These are phyloP conservation scores for Battus philenor DNA, from an alignment of 1,140 invertebrate genomes.

Conservation along the genomic window DNA sequence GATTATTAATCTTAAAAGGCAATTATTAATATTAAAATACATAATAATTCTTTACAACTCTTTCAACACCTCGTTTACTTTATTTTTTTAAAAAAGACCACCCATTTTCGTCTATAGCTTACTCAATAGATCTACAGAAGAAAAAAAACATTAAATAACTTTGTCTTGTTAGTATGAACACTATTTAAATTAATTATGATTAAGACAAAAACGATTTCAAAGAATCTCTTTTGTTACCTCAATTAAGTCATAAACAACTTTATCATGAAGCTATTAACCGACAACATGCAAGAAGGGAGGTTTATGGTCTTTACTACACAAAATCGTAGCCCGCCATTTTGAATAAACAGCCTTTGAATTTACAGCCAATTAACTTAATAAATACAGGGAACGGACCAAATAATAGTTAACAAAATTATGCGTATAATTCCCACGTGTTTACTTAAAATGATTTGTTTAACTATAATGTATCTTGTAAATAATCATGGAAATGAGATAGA, in stretches of 20 bases:
- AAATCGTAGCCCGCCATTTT: constrained; percentile 59
- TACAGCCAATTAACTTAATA: constrained; percentile 69
- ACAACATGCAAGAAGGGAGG: constrained; percentile 56
- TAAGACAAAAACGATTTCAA: constrained; percentile 44
- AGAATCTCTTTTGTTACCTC: constrained; percentile 51
- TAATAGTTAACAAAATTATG: constrained; percentile 24
- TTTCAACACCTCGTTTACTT: too few species aligned
- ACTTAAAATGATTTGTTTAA: too few species aligned
- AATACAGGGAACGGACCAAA: constrained; percentile 45
- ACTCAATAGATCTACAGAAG: too few species aligned
- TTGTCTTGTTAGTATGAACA: constrained; percentile 47
- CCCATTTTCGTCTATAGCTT: background rate
- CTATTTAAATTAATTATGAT: constrained; percentile 65
- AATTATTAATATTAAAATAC: too few species aligned
- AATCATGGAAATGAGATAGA: too few species aligned
- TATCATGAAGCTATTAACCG: constrained; percentile 65
- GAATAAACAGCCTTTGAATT: constrained; percentile 57
- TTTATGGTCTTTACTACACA: constrained; percentile 71
- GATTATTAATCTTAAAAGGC: too few species aligned
- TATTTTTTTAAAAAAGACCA: background rate
- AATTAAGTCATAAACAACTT: constrained; percentile 66
- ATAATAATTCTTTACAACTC: too few species aligned
- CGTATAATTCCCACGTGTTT: too few species aligned
- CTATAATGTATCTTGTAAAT: too few species aligned
- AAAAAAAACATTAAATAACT: too few species aligned